Conservation (phyloP, 2,888 invertebrate species). For the Aphodius sticticus region DNA sequence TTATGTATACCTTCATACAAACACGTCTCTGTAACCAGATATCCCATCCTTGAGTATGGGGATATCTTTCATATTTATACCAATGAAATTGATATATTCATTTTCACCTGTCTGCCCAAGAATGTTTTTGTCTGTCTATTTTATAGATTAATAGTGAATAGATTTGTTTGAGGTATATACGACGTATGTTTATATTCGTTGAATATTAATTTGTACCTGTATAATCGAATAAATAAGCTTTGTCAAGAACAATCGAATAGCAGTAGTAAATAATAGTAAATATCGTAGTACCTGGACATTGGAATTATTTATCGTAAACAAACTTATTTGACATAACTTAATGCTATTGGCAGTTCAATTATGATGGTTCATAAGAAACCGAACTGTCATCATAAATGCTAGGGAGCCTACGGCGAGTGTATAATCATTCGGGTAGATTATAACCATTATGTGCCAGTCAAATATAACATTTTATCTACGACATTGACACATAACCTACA, state of each 20-base stretch:
- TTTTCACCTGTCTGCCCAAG: background rate
- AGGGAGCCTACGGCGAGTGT: too few species aligned
- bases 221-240: background rate
- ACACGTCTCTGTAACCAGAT: background rate
- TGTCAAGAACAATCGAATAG: background rate
- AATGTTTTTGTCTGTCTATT: background rate
- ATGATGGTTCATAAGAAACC: too few species aligned
- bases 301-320: background rate
- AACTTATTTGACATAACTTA: background rate
- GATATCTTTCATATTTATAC: background rate
- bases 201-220: background rate
- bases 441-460: too few species aligned
- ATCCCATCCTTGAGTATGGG: background rate
- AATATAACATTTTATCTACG: too few species aligned
- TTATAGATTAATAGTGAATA: background rate
- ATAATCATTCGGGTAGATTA: too few species aligned
- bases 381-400: too few species aligned
- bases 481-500: too few species aligned
- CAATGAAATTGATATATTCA: background rate
- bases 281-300: background rate
- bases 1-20: constrained; percentile 10
- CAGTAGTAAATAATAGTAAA: background rate
- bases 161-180: background rate
- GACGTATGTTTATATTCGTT: background rate
- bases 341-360: background rate